These are phyloP conservation scores for Thera obeliscata DNA, from an alignment of 2,888 invertebrate species.

Conservation along the genomic window DNA sequence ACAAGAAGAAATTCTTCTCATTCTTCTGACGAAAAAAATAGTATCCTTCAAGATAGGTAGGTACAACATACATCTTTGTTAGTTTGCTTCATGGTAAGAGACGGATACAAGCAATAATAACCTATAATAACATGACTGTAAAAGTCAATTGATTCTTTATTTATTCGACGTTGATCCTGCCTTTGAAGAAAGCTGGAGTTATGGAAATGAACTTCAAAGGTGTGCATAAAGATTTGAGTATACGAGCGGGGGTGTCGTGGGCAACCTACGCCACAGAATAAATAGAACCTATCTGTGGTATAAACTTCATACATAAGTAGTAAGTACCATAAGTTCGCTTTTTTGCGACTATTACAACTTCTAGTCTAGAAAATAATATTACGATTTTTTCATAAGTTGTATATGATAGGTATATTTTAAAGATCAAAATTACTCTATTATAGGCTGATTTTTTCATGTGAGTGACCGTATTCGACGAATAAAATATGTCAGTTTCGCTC, in stretches of 20 bases:
- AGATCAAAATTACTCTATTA: too few relatives aligned
- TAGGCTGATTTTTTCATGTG: too few relatives aligned
- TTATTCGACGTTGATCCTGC: conserved; percentile 45
- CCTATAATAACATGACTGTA: conserved; percentile 66
- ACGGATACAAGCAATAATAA: conserved; percentile 20
- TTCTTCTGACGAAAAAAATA: too few relatives aligned
- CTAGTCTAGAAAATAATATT: too few relatives aligned
- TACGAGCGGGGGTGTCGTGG: conserved; percentile 5
- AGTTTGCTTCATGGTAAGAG: neutral
- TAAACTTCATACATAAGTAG: neutral
- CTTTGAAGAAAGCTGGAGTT: conserved; percentile 21
- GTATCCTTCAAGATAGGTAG: neutral
- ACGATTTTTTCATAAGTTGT: too few relatives aligned
- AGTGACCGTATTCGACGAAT: too few relatives aligned
- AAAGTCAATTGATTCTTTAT: conserved; percentile 61
- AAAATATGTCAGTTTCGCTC: too few relatives aligned
- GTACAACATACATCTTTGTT: neutral
- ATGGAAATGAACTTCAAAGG: conserved; percentile 24
- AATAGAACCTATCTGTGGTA: neutral
- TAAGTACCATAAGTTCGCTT: too few relatives aligned
- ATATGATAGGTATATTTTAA: too few relatives aligned
- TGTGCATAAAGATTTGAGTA: conserved; percentile 16
- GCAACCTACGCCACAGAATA: neutral
- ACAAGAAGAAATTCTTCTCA: too few relatives aligned
- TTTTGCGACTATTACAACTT: too few relatives aligned